These are phyloP conservation scores for Zaprionus taronus DNA, from an alignment of 1,140 invertebrate genomes.

Conservation along the genomic window DNA sequence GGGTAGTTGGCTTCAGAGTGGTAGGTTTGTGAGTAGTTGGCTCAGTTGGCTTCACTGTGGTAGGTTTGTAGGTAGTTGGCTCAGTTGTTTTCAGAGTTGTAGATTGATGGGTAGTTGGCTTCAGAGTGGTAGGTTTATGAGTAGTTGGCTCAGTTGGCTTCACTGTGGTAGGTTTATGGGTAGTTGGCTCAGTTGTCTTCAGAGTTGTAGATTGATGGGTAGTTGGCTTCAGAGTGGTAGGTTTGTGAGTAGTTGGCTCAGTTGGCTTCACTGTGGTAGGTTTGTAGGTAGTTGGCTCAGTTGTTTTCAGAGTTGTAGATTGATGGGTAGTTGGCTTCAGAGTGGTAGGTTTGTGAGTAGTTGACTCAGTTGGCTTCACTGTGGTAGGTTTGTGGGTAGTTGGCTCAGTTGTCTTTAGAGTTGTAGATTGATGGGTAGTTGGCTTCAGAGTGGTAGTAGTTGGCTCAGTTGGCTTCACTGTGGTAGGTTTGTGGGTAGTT, in stretches of 20 bases:
- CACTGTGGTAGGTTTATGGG: not conserved
- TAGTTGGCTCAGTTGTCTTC: not conserved
- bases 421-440: not conserved
- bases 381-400: constrained; percentile 12
- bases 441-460: not conserved
- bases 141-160: not conserved
- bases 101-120: not conserved
- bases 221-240: not conserved
- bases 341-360: constrained; percentile 10
- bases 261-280: constrained; percentile 6
- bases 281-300: constrained; percentile 3
- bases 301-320: not conserved
- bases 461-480: constrained; percentile 2
- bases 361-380: not conserved
- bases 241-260: not conserved
- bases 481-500: constrained; percentile 6
- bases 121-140: constrained; percentile 1
- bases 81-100: not conserved
- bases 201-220: not conserved
- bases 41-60: constrained; percentile 1
- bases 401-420: not conserved
- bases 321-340: not conserved
- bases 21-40: constrained; percentile 2
- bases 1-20: not conserved
- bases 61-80: constrained; percentile 7